Evolutionary conservation across 2,888 invertebrate genomes (phyloP).

Genomic region (Quadriops clusia): DNA sequence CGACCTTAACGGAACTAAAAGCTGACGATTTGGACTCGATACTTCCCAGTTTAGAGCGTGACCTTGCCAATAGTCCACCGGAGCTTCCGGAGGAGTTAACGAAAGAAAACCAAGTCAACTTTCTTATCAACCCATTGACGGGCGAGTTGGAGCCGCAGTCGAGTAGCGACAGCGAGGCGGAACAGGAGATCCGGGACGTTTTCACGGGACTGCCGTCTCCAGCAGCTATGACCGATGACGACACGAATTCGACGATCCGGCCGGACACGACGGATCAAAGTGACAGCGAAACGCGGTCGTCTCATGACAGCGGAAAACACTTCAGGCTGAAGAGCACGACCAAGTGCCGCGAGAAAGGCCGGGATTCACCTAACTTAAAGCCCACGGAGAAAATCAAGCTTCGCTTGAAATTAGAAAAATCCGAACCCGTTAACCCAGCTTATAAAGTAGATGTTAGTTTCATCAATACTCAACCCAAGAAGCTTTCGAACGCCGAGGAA

Average conservation of each 20-base stretch:
- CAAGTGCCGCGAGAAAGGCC: constrained; percentile 22
- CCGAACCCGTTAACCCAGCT: constrained; percentile 64
- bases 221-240: constrained; percentile 43
- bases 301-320: constrained; percentile 29
- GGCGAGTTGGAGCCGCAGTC: constrained; percentile 74
- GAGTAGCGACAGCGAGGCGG: constrained; percentile 47
- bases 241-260: constrained; percentile 45
- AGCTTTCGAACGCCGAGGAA: constrained; percentile 44
- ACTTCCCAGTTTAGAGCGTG: constrained; percentile 48
- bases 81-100: constrained; percentile 40
- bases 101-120: constrained; percentile 52
- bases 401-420: constrained; percentile 70
- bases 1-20: constrained; percentile 34
- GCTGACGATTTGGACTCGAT: constrained; percentile 51
- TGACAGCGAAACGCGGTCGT: constrained; percentile 32
- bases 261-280: constrained; percentile 33
- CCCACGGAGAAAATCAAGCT: constrained; percentile 67
- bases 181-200: constrained; percentile 34
- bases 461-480: constrained; percentile 46
- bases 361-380: constrained; percentile 30
- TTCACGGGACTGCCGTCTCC: constrained; percentile 33
- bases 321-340: constrained; percentile 18
- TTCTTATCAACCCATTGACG: constrained; percentile 82
- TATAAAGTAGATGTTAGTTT: constrained; percentile 74
- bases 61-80: constrained; percentile 42